These are phyloP conservation scores for Lycophotia porphyrea DNA, from an alignment of 2,888 invertebrate genomes.

Conservation along the genomic window DNA sequence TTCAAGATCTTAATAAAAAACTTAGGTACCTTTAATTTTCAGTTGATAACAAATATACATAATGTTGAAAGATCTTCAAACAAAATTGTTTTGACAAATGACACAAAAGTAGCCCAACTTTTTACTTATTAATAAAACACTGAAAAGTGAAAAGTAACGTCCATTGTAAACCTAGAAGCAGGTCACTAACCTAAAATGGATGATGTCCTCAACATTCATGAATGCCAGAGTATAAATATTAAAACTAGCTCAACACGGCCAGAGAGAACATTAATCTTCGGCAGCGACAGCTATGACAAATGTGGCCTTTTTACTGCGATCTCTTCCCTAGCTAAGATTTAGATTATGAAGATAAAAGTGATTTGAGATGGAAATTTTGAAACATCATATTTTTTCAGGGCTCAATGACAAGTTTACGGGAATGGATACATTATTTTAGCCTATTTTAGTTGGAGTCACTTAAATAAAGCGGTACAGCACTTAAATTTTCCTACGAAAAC, in stretches of 20 bases:
- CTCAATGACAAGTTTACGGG: neutral
- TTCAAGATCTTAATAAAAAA: neutral
- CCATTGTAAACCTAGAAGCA: constrained; percentile 34
- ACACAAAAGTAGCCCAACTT: neutral
- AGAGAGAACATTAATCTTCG: constrained; percentile 59
- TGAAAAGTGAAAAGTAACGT: constrained; percentile 1
- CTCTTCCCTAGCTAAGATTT: constrained; percentile 45
- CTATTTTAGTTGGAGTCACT: neutral
- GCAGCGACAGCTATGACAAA: constrained; percentile 64
- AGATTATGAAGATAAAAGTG: constrained; percentile 60
- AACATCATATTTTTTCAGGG: constrained; percentile 11
- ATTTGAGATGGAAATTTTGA: constrained; percentile 31
- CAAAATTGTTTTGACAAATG: constrained; percentile 12
- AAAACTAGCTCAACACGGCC: constrained; percentile 57
- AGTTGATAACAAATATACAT: neutral
- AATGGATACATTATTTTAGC: neutral
- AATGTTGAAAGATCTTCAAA: neutral
- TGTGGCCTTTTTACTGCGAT: constrained; percentile 57
- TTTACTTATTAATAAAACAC: constrained; percentile 24
- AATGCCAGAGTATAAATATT: constrained; percentile 61
- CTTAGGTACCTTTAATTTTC: neutral
- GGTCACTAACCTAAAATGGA: constrained; percentile 56
- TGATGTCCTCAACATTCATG: constrained; percentile 58
- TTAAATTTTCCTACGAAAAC: neutral
- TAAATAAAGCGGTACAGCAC: neutral